phyloP scores from a whole-genome alignment of 1,140 invertebrate genomes.

The Panagrolaimus sp. region DNA sequence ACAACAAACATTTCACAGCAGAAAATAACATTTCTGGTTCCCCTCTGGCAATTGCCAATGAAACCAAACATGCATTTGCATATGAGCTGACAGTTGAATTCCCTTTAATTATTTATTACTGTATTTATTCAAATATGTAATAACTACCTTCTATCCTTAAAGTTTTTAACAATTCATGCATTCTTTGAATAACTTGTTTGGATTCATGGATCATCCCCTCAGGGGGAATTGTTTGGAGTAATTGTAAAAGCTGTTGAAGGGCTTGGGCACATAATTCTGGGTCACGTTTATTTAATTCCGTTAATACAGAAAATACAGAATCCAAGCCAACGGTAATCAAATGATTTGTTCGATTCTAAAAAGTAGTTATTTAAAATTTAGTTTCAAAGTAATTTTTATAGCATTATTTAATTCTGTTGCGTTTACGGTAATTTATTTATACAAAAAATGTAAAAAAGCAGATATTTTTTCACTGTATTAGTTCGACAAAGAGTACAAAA shows the following conservation, averaged over 20 bases:
- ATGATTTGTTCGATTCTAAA: neutral
- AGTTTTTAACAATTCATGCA: constrained; percentile 40
- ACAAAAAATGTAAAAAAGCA: no score
- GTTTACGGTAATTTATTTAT: no score
- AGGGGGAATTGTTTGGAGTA: constrained; percentile 47
- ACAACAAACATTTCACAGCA: constrained; percentile 33
- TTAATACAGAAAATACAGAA: constrained; percentile 51
- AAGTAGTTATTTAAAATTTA: constrained; percentile 4
- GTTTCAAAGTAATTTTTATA: no score
- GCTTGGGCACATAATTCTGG: constrained; percentile 51
- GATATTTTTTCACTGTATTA: no score
- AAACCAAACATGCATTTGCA: constrained; percentile 45
- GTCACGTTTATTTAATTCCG: constrained; percentile 50
- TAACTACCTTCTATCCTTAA: constrained; percentile 42
- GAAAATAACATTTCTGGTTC: constrained; percentile 46
- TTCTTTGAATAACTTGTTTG: constrained; percentile 33
- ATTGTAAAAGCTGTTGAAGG: constrained; percentile 43
- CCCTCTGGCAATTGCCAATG: constrained; percentile 44
- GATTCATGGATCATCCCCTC: constrained; percentile 43
- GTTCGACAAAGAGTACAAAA: no score
- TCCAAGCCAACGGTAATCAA: constrained; percentile 41
- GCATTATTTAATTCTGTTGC: no score
- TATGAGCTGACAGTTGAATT: constrained; percentile 36
- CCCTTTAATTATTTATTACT: constrained; percentile 21
- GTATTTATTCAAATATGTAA: neutral